Conservation (phyloP, 1,140 invertebrate genomes). For the Neodiprion fabricii region DNA sequence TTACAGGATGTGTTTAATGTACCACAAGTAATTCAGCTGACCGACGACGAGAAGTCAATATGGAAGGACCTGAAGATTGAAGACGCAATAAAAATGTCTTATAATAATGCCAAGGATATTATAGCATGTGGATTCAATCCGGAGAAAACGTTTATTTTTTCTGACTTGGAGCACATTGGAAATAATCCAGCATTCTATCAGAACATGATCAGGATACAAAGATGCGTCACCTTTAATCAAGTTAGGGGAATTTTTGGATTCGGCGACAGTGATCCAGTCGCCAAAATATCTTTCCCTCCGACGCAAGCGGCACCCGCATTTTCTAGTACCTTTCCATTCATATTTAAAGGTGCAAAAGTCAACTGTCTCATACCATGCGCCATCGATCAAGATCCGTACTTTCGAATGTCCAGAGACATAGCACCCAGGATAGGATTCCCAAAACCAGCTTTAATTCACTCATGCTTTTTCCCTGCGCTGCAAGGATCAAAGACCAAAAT, state of each 20-base stretch:
- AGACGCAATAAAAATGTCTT: constrained; percentile 83
- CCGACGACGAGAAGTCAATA: constrained; percentile 98
- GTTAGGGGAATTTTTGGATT: constrained; percentile 98
- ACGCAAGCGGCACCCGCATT: constrained; percentile 96
- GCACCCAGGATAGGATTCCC: constrained; percentile 85
- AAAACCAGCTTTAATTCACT: constrained; percentile 96
- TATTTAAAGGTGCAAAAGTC: constrained; percentile 86
- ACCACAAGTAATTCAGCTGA: constrained; percentile 94
- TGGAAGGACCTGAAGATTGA: constrained; percentile 97
- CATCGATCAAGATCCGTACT: constrained; percentile 99
- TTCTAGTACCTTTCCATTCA: constrained; percentile 93
- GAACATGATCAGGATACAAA: constrained; percentile 91
- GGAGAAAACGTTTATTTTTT: constrained; percentile 98
- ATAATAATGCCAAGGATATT: constrained; percentile 97
- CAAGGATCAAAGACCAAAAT: constrained; percentile 98
- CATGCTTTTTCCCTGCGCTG: constrained; percentile 93
- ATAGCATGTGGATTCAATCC: constrained; percentile 97
- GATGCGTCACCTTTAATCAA: constrained; percentile 95
- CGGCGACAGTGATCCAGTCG: constrained; percentile 93
- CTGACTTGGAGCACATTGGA: constrained; percentile 93
- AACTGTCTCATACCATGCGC: constrained; percentile 97
- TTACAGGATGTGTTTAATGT: constrained; percentile 98
- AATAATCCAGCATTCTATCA: constrained; percentile 89
- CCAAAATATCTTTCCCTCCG: constrained; percentile 96
- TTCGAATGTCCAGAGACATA: constrained; percentile 97